Evolutionary conservation across 1,140 invertebrate genomes (phyloP).

Genomic region (Scaptomyza montana): DNA sequence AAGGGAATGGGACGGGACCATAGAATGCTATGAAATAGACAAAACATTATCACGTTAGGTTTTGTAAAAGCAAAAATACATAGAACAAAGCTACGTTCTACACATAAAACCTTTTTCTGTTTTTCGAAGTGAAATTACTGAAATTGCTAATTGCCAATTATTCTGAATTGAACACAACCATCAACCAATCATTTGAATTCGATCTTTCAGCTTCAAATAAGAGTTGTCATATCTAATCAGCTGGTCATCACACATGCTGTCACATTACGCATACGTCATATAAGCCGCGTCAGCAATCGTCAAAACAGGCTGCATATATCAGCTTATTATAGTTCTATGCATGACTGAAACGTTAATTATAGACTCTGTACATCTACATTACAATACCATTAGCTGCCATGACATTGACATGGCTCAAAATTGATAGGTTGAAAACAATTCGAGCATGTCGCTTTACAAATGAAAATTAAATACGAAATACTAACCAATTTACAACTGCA

Average conservation of each 20-base stretch:
- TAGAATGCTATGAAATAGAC: slow-evolving; percentile 86
- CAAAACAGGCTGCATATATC: neutral
- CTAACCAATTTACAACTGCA: slow-evolving; percentile 10
- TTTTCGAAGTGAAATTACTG: no score
- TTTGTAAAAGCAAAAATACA: no score
- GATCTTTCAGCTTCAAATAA: no score
- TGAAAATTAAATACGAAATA: slow-evolving; percentile 35
- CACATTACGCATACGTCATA: neutral
- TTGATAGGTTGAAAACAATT: slow-evolving; percentile 1
- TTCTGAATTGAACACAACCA: no score
- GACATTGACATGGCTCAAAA: neutral
- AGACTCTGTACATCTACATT: slow-evolving; percentile 10
- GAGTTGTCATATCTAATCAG: no score
- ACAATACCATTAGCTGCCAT: slow-evolving; percentile 11
- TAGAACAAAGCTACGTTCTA: no score
- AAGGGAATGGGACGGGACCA: slow-evolving; percentile 96
- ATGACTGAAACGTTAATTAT: slow-evolving; percentile 3
- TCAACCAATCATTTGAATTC: no score
- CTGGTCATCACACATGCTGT: no score
- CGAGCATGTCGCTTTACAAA: slow-evolving; percentile 39
- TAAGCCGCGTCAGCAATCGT: slow-evolving; percentile 3
- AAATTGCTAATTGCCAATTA: no score
- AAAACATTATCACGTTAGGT: neutral
- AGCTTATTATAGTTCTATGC: slow-evolving; percentile 5
- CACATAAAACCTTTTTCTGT: no score